Conservation (phyloP, 2,888 invertebrate genomes). For the Drosophila putrida region DNA sequence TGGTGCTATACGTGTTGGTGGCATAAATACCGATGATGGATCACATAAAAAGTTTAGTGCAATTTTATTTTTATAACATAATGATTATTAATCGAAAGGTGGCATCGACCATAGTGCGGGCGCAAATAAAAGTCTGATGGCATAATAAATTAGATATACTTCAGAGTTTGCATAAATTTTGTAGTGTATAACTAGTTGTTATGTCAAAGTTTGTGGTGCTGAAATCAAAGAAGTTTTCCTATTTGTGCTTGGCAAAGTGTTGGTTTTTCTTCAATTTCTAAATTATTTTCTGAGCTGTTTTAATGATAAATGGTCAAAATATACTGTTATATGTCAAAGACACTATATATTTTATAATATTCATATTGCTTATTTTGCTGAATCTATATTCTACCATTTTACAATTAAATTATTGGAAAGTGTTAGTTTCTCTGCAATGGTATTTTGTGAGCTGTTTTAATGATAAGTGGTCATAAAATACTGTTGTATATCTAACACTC, state of each 20-base stretch:
- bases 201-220: constrained; percentile 5
- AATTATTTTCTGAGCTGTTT: too few species aligned
- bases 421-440: too few species aligned
- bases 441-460: too few species aligned
- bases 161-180: constrained; percentile 16
- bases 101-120: constrained; percentile 28
- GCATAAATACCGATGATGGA: constrained; percentile 70
- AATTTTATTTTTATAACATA: constrained; percentile 67
- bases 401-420: background rate
- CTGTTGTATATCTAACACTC: too few species aligned
- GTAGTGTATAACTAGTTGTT: too few species aligned
- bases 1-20: constrained; percentile 18
- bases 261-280: too few species aligned
- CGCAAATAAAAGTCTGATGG: constrained; percentile 10
- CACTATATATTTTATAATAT: too few species aligned
- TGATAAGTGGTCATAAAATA: too few species aligned
- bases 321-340: too few species aligned
- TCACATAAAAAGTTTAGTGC: constrained; percentile 77
- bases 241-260: background rate
- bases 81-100: constrained; percentile 65
- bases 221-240: constrained; percentile 6
- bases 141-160: constrained; percentile 14
- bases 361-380: background rate
- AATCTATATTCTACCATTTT: background rate
- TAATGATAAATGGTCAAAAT: too few species aligned